Evolutionary conservation across 1,140 invertebrate genomes (phyloP), one percentile per base, ranked within the genome.

Genomic region (Drosophila quadrilineata): DNA sequence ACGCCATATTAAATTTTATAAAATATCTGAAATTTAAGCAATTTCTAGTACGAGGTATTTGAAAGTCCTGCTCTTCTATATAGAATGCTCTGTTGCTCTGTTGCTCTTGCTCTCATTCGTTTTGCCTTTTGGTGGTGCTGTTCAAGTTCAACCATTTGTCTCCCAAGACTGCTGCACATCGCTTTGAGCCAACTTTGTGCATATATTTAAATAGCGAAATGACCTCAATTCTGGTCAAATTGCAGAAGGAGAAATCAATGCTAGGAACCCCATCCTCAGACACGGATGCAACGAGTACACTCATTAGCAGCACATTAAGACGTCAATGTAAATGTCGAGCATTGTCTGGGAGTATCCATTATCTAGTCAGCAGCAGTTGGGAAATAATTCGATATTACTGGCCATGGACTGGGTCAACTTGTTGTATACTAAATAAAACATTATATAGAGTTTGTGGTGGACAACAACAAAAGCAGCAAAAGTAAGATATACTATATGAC

Each of bases 61-160:
- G n/a, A n/a, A n/a, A n/a, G n/a, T n/a, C n/a, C n/a, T n/a, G n/a
- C n/a, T n/a, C n/a, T n/a, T n/a, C n/a, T n/a, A n/a, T n/a, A n/a
- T n/a, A n/a, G n/a, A n/a, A n/a, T 56, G 40, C 21, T 54, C 22
- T 45, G 22, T 14, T 45, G 41, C 22, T 36, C 12, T 16, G 16
- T 38, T 41, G 19, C n/a, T 41, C 19, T 41, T 31, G 19, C 14
- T 45, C n/a, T 14, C 45, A 8, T 8, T 43, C 36, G 9, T 45
- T 9, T 4, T 38, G 8, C 9, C n/a, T 52, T 14, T 3, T 52
- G 35, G 14, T 45, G 41, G 5, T 21, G 26, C n/a, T 46, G 12
- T 31, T 43, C 36, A 52, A 52, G 57, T 43, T 60, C 46, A 60
- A 52, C 29, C 46, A 14, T 40, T 65, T 40, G 36, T 58, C 45